Percentiles rank a stretch among this genome's conserved stretches.
Evolutionary conservation across 2,797 vertebrate species (phyloP).

Genomic region (Sciurus vulgaris): DNA sequence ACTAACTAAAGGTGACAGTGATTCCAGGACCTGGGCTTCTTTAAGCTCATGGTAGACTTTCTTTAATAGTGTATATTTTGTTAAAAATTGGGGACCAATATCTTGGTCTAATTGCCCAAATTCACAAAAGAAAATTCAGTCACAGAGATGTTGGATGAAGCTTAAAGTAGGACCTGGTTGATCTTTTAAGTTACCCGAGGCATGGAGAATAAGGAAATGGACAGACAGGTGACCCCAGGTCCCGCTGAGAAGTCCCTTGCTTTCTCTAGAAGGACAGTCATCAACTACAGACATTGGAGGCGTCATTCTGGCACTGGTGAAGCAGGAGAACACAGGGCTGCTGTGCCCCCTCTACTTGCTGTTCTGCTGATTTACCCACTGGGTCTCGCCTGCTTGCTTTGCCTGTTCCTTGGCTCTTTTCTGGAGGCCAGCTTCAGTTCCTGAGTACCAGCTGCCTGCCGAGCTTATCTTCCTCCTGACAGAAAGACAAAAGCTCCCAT

Average conservation of each 20-base stretch:
- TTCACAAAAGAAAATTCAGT: neutral
- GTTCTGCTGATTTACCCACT: neutral
- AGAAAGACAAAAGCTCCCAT: neutral
- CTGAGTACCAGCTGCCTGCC: neutral
- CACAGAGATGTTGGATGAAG: neutral
- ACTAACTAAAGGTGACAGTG: neutral
- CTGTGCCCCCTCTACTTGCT: too few species aligned
- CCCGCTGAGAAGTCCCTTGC: neutral
- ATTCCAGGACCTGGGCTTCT: neutral
- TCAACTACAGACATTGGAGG: neutral
- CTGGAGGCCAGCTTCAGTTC: neutral
- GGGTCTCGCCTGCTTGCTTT: neutral
- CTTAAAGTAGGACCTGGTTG: neutral
- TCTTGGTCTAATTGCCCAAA: neutral
- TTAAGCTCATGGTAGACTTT: neutral
- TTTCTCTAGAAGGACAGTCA: neutral
- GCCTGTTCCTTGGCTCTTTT: neutral
- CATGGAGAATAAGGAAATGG: neutral
- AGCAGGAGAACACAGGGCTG: neutral
- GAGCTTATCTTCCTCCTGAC: neutral
- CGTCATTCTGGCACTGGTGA: accelerated
- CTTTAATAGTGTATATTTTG: neutral
- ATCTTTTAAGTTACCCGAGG: neutral
- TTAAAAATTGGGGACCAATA: neutral
- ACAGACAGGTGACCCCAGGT: neutral